Conservation (phyloP, 2,888 invertebrate genomes). For the Chrysomela aeneicollis region DNA sequence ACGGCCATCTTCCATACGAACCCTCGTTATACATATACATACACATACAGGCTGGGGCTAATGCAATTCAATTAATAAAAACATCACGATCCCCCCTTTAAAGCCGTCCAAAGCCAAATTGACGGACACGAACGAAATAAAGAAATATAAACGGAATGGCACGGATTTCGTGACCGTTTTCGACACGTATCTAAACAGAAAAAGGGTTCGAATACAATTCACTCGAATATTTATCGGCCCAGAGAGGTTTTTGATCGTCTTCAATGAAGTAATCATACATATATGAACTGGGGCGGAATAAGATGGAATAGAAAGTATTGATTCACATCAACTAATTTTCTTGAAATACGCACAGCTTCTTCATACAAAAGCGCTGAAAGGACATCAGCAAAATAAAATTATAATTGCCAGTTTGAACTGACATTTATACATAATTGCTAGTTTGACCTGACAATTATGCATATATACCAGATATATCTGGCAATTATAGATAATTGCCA, state of each 20-base stretch:
- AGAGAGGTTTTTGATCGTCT: not conserved
- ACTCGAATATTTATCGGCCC: not conserved
- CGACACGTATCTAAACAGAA: conserved; percentile 12
- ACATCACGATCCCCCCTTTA: conserved; percentile 36
- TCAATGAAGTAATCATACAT: no score
- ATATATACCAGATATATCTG: no score
- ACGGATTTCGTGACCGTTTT: conserved; percentile 4
- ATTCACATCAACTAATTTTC: no score
- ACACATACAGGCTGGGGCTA: conserved; percentile 23
- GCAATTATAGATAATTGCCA: no score
- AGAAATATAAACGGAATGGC: conserved; percentile 36
- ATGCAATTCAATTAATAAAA: conserved; percentile 37
- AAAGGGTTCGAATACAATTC: not conserved
- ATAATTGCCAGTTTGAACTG: no score
- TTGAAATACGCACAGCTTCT: no score
- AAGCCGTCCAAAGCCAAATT: conserved; percentile 31
- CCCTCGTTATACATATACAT: conserved; percentile 9
- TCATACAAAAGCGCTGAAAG: no score
- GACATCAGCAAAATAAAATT: no score
- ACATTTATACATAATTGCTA: no score
- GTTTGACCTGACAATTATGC: no score
- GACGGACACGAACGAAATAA: conserved; percentile 36
- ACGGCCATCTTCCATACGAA: not conserved
- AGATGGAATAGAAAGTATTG: no score
- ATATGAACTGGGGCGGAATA: no score